phyloP scores from a whole-genome alignment of 2,113 vertebrate genomes.

The Syngnathus scovelli region DNA sequence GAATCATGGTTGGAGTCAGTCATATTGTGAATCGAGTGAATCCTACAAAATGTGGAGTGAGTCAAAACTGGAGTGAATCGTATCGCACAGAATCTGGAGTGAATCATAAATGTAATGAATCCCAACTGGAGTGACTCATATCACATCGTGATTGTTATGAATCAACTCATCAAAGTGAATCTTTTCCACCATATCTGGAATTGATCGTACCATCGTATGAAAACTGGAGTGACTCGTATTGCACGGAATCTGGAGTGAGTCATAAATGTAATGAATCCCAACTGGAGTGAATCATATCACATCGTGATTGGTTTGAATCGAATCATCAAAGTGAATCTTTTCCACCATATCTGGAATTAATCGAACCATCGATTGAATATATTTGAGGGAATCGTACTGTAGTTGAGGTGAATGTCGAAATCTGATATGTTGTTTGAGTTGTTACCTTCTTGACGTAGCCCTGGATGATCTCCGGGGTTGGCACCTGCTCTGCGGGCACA shows the following conservation, averaged over 20 bases:
- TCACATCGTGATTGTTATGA: no score
- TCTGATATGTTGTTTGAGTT: not conserved
- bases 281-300: no score
- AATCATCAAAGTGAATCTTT: no score
- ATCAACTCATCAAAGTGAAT: no score
- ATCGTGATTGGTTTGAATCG: no score
- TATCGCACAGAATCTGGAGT: not conserved
- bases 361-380: no score
- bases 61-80: not conserved
- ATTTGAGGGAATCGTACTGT: not conserved
- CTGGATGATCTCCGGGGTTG: conserved; percentile 82
- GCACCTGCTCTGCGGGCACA: conserved; percentile 77
- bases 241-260: no score
- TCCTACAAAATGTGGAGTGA: not conserved
- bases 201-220: not conserved
- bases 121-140: no score
- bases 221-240: no score
- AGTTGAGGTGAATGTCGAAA: not conserved
- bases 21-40: not conserved
- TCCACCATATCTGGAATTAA: no score
- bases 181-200: no score
- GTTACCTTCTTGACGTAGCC: conserved; percentile 93
- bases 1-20: not conserved
- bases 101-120: not conserved
- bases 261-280: no score